phyloP scores from a whole-genome alignment of 2,888 invertebrate genomes.

The Polymixis lichenea region DNA sequence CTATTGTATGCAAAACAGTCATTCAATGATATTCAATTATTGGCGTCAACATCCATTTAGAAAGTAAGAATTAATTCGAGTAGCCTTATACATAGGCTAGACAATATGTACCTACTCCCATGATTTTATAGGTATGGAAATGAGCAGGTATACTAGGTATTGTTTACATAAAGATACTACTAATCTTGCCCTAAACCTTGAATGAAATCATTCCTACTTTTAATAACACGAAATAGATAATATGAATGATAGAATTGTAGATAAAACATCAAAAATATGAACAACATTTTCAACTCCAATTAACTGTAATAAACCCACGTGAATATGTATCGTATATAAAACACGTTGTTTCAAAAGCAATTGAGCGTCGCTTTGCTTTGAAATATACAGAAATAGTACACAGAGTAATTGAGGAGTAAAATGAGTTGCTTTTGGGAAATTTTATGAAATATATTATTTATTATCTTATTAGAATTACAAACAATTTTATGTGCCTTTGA shows the following conservation, averaged over 20 bases:
- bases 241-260: slow-evolving; percentile 8
- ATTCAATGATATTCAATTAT: slow-evolving; percentile 47
- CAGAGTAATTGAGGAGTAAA: slow-evolving; percentile 2
- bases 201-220: background rate
- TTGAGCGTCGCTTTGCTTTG: slow-evolving; percentile 37
- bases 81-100: background rate
- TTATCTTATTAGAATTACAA: background rate
- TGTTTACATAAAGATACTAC: background rate
- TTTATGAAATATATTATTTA: background rate
- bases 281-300: slow-evolving; percentile 32
- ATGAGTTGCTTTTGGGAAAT: background rate
- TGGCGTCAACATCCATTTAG: slow-evolving; percentile 44
- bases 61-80: slow-evolving; percentile 47
- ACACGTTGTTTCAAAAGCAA: slow-evolving; percentile 34
- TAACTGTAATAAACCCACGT: slow-evolving; percentile 30
- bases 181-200: slow-evolving; percentile 1
- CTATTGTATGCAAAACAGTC: slow-evolving; percentile 58
- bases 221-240: background rate
- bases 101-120: slow-evolving; percentile 2
- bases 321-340: slow-evolving; percentile 5
- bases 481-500: background rate
- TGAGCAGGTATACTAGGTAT: background rate
- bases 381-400: slow-evolving; percentile 11
- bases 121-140: background rate
- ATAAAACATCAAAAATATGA: slow-evolving; percentile 16